phyloP scores from a whole-genome alignment of 2,797 vertebrate species.

The Prionace glauca region DNA sequence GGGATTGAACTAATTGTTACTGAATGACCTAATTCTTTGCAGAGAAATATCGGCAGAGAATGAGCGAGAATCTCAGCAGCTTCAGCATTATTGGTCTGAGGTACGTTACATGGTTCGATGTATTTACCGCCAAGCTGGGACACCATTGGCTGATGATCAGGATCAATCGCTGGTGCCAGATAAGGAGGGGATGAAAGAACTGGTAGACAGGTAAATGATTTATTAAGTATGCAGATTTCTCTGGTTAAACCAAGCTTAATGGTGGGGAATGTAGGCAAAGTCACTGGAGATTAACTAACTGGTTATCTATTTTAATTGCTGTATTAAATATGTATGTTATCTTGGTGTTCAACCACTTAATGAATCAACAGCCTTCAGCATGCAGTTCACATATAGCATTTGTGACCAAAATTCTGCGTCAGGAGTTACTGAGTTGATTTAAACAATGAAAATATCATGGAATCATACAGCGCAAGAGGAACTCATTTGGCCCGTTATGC shows the following conservation, averaged over 20 bases:
- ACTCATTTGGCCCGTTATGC: not conserved
- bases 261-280: not conserved
- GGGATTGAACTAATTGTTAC: not conserved
- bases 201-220: slow-evolving; percentile 79
- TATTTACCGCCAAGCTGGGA: slow-evolving; percentile 92
- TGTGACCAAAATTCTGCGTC: not conserved
- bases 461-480: not conserved
- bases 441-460: not conserved
- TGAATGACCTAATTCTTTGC: slow-evolving; percentile 42
- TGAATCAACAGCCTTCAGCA: not conserved
- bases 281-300: not conserved
- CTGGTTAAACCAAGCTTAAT: not conserved
- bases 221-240: not conserved
- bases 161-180: slow-evolving; percentile 85
- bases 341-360: not conserved
- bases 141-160: slow-evolving; percentile 82
- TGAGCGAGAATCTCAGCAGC: slow-evolving; percentile 87
- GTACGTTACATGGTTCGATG: slow-evolving; percentile 91
- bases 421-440: not conserved
- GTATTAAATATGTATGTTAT: not conserved
- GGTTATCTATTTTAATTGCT: not conserved
- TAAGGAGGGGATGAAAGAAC: slow-evolving; percentile 89
- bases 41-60: slow-evolving; percentile 86
- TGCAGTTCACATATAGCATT: not conserved
- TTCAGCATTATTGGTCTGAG: slow-evolving; percentile 97